Evolutionary conservation across 2,797 vertebrate genomes (phyloP).

Genomic region (Peromyscus eremicus): DNA sequence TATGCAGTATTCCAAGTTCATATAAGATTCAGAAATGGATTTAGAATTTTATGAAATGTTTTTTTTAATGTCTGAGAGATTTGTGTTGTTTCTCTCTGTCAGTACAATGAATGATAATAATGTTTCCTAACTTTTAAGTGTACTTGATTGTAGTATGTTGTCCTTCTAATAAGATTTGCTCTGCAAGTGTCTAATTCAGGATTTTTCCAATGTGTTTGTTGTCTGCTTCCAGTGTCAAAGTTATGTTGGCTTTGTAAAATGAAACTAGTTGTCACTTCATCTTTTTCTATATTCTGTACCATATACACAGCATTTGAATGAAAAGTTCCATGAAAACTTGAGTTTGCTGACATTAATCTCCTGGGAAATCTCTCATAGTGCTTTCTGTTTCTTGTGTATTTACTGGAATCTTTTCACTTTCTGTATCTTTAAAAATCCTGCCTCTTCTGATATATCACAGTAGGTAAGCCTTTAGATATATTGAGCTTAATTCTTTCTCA

Average conservation of each 20-base stretch:
- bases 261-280: slow-evolving; percentile 51
- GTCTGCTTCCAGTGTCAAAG: slow-evolving; percentile 21
- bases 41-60: slow-evolving; percentile 69
- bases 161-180: slow-evolving; percentile 63
- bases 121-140: slow-evolving; percentile 69
- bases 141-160: slow-evolving; percentile 27
- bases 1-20: slow-evolving; percentile 13
- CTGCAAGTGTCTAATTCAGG: slow-evolving; percentile 38
- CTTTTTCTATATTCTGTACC: slow-evolving; percentile 80
- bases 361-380: slow-evolving; percentile 2
- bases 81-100: slow-evolving; percentile 30
- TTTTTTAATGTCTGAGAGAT: slow-evolving; percentile 33
- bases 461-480: slow-evolving; percentile 44
- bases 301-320: slow-evolving; percentile 56
- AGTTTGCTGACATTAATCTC: not conserved
- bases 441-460: not conserved
- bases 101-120: slow-evolving; percentile 47
- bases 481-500: slow-evolving; percentile 51
- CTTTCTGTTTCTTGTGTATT: slow-evolving; percentile 65
- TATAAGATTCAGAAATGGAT: slow-evolving; percentile 23
- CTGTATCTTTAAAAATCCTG: slow-evolving; percentile 43
- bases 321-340: slow-evolving; percentile 9
- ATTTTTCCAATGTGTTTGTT: slow-evolving; percentile 33
- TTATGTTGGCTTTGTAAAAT: slow-evolving; percentile 67
- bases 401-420: slow-evolving; percentile 41